Conservation (phyloP, 2,113 vertebrate species). For the Nymphicus hollandicus region DNA sequence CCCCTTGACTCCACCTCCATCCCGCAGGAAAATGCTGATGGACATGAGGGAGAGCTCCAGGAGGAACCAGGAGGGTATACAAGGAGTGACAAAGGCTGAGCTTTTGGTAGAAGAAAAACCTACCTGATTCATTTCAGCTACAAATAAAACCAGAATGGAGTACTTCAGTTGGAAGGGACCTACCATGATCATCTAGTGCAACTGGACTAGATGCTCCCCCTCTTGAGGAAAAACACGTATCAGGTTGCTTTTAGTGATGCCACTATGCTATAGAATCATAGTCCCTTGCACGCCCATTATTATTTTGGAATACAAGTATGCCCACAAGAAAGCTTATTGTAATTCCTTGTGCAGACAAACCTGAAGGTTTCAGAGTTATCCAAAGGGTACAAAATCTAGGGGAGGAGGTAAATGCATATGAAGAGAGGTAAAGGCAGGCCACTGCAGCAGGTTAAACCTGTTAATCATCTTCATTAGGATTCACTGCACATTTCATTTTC, state of each 20-base stretch:
- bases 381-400: not conserved
- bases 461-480: slow-evolving; percentile 37
- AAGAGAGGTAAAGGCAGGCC: slow-evolving; percentile 11
- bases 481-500: slow-evolving; percentile 19
- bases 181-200: not conserved
- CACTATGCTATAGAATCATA: not conserved
- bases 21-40: not conserved
- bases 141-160: not conserved
- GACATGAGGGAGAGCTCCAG: not conserved
- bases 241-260: not conserved
- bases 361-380: not conserved
- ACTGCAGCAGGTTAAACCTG: slow-evolving; percentile 43
- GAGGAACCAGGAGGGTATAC: not conserved
- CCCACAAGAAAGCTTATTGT: accelerated
- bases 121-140: not conserved
- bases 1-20: not conserved
- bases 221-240: not conserved
- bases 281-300: not conserved
- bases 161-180: not conserved
- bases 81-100: not conserved
- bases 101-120: not conserved
- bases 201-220: not conserved
- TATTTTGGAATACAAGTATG: not conserved
- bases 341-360: not conserved
- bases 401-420: not conserved